Evolutionary conservation across 2,113 vertebrate species (phyloP).

Genomic region (Cairina moschata): DNA sequence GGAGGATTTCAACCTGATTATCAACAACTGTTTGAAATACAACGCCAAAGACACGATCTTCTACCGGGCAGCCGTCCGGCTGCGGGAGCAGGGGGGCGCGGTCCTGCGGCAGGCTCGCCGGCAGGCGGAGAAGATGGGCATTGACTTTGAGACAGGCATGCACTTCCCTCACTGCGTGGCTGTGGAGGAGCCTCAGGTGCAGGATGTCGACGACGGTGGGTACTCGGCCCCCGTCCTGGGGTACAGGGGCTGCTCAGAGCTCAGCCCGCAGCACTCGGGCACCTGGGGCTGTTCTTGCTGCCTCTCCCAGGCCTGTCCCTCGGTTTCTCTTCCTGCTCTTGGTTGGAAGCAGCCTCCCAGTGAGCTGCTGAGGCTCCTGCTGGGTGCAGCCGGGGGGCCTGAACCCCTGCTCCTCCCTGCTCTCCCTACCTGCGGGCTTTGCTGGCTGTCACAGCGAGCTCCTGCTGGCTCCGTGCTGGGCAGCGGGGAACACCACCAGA

Average conservation of each 20-base stretch:
- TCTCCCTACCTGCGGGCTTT: not conserved
- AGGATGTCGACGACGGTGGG: slow-evolving; percentile 79
- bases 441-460: not conserved
- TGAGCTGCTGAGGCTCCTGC: not conserved
- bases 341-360: rapidly evolving
- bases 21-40: slow-evolving; percentile 99
- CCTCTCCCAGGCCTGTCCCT: not conserved
- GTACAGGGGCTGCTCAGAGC: not conserved
- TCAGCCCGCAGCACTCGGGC: not conserved
- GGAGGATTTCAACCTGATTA: slow-evolving; percentile 95
- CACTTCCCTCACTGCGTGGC: slow-evolving; percentile 89
- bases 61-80: slow-evolving; percentile 92
- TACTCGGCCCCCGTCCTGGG: not conserved
- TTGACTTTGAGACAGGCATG: slow-evolving; percentile 96
- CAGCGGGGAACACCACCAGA: not conserved
- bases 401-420: not conserved
- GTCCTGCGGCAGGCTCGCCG: slow-evolving; percentile 91
- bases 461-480: not conserved
- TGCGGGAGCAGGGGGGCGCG: slow-evolving; percentile 89
- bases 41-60: slow-evolving; percentile 99
- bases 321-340: not conserved
- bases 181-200: slow-evolving; percentile 81
- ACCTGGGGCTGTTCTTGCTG: not conserved
- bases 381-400: not conserved
- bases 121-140: slow-evolving; percentile 95